phyloP scores from a whole-genome alignment of 64 coral and sea anemone genomes.

The Stylophora pistillata region DNA sequence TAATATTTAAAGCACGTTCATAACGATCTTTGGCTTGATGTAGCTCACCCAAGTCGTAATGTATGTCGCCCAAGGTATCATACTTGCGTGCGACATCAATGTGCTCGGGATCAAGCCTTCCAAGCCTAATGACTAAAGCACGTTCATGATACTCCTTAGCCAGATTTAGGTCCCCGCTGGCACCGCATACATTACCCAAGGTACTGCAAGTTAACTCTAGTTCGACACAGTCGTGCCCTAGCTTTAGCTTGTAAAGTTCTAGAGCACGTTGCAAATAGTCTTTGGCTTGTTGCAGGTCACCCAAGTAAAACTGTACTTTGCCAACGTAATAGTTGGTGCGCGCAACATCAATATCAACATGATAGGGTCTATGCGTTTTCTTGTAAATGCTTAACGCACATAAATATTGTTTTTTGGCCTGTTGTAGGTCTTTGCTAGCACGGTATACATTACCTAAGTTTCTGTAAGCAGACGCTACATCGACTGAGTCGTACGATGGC shows the following conservation, averaged over 20 bases:
- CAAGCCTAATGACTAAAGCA: not conserved
- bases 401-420: too few species aligned
- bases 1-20: conserved; percentile 2
- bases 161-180: not conserved
- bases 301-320: not conserved
- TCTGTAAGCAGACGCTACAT: too few species aligned
- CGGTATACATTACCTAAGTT: not conserved
- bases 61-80: too few species aligned
- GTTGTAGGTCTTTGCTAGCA: not conserved
- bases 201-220: not conserved
- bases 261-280: conserved; percentile 2
- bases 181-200: not conserved
- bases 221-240: not conserved
- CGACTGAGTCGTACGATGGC: not conserved
- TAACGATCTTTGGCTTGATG: not conserved
- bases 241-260: not conserved
- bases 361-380: not conserved
- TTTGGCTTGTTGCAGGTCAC: conserved; percentile 14
- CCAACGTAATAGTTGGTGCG: not conserved
- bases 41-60: not conserved
- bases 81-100: too few species aligned
- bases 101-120: conserved; percentile 7
- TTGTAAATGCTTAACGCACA: too few species aligned
- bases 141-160: conserved; percentile 9
- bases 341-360: not conserved